Conservation (phyloP, 2,888 invertebrate genomes). For the Polydesmus complanatus region DNA sequence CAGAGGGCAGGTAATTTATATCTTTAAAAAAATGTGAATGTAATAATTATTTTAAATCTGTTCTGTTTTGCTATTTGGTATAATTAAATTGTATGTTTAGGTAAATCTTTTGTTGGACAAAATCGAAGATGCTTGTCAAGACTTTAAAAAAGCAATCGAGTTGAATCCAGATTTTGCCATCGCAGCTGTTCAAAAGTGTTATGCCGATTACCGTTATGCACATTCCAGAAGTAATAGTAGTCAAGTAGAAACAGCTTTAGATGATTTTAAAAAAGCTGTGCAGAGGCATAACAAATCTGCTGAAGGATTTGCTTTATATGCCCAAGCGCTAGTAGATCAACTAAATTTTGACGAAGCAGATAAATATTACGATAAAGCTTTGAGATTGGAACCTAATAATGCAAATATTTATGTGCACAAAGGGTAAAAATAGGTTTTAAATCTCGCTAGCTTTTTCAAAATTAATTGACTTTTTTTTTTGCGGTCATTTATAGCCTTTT, state of each 20-base stretch:
- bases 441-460: background rate
- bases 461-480: constrained; percentile 12
- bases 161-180: constrained; percentile 72
- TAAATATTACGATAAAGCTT: constrained; percentile 60
- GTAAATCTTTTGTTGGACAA: constrained; percentile 68
- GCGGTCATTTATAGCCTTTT: constrained; percentile 36
- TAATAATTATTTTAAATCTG: background rate
- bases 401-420: constrained; percentile 76
- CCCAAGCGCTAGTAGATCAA: constrained; percentile 73
- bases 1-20: constrained; percentile 55
- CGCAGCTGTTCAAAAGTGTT: constrained; percentile 79
- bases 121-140: constrained; percentile 60
- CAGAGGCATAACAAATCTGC: constrained; percentile 67
- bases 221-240: constrained; percentile 42
- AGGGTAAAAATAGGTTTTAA: constrained; percentile 37
- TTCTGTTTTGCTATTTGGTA: background rate
- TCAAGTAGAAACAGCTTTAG: constrained; percentile 46
- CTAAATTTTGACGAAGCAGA: constrained; percentile 72
- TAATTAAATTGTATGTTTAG: too few relatives aligned
- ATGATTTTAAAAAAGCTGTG: constrained; percentile 58
- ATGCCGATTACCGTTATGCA: constrained; percentile 66
- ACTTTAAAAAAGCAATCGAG: constrained; percentile 68
- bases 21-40: too few relatives aligned
- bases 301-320: constrained; percentile 77
- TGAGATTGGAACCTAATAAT: constrained; percentile 67